Evolutionary conservation across 2,888 invertebrate genomes (phyloP).

Genomic region (Patella depressa): DNA sequence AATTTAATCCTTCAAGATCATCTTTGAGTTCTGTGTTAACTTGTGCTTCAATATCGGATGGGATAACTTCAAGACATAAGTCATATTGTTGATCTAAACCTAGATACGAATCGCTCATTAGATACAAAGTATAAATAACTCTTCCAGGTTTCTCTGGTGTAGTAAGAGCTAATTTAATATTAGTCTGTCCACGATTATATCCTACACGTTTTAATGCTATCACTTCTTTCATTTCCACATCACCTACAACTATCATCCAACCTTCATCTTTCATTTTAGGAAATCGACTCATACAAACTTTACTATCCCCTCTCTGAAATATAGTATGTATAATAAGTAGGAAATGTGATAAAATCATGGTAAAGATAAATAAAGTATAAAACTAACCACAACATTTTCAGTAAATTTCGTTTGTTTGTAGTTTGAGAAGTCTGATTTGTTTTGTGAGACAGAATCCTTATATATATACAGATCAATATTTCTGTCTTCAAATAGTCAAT

Average conservation of each 20-base stretch:
- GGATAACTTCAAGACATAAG: slow-evolving; percentile 71
- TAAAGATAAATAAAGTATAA: too few species aligned
- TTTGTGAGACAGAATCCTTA: too few species aligned
- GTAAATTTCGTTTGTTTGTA: too few species aligned
- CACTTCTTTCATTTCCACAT: slow-evolving; percentile 80
- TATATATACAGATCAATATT: too few species aligned
- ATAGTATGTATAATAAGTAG: not conserved
- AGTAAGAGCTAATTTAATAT: slow-evolving; percentile 75
- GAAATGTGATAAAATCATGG: not conserved
- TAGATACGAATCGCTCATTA: slow-evolving; percentile 93
- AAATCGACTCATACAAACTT: slow-evolving; percentile 86
- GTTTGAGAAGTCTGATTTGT: too few species aligned
- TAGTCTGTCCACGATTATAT: slow-evolving; percentile 52
- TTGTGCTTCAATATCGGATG: slow-evolving; percentile 61
- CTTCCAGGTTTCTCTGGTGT: slow-evolving; percentile 77
- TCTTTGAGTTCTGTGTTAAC: slow-evolving; percentile 61
- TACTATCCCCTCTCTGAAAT: slow-evolving; percentile 67
- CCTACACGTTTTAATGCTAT: slow-evolving; percentile 84
- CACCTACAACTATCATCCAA: slow-evolving; percentile 92
- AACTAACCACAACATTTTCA: too few species aligned
- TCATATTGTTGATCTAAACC: slow-evolving; percentile 93
- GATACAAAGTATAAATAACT: slow-evolving; percentile 83
- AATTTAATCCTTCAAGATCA: slow-evolving; percentile 47
- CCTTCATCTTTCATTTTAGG: slow-evolving; percentile 95
- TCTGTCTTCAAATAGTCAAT: too few species aligned